Evolutionary conservation across 2,888 invertebrate species (phyloP).

Genomic region (Argyresthia goedartella): DNA sequence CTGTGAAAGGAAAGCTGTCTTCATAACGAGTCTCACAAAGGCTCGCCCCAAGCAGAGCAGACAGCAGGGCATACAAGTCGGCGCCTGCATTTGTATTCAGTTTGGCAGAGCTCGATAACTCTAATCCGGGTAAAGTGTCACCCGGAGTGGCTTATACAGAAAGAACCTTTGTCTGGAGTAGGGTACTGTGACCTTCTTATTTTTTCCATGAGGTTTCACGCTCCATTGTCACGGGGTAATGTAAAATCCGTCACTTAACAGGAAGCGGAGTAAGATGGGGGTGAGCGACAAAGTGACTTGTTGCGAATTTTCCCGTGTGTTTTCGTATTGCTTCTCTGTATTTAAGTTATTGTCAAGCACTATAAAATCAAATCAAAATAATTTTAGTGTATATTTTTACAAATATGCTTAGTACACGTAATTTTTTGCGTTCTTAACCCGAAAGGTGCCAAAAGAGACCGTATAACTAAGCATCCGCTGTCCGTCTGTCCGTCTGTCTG

Average conservation of each 20-base stretch:
- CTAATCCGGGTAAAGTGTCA: constrained; percentile 68
- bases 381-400: too few relatives aligned
- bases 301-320: too few relatives aligned
- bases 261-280: constrained; percentile 8
- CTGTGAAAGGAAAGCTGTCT: neutral
- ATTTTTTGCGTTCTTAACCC: too few relatives aligned
- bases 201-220: constrained; percentile 54
- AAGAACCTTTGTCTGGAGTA: constrained; percentile 61
- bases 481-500: too few relatives aligned
- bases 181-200: constrained; percentile 55
- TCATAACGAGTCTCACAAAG: constrained; percentile 9
- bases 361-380: too few relatives aligned
- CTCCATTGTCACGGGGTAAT: constrained; percentile 45
- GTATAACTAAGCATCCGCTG: too few relatives aligned
- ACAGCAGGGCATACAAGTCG: constrained; percentile 6
- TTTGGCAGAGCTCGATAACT: constrained; percentile 65
- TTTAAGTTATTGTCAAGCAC: too few relatives aligned
- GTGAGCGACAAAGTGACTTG: too few relatives aligned
- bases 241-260: constrained; percentile 48
- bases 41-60: constrained; percentile 2
- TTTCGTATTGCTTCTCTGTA: too few relatives aligned
- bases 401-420: too few relatives aligned
- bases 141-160: constrained; percentile 63
- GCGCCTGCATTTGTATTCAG: constrained; percentile 58
- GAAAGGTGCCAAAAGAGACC: too few relatives aligned